Base-by-base conservation (phyloP, 2,888 invertebrate species). In the Zonitis immaculata region DNA sequence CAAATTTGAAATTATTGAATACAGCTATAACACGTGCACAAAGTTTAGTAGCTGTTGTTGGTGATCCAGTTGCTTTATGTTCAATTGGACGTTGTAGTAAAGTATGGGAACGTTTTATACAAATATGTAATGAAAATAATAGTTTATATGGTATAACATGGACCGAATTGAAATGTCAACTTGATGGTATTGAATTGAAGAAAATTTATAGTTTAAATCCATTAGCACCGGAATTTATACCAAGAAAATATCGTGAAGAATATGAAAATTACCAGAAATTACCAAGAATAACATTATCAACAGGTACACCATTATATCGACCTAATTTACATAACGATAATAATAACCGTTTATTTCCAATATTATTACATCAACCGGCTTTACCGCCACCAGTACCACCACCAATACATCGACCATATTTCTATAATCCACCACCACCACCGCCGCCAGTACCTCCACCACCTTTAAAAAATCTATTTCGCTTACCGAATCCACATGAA, bases 11-110 rank as follows among this genome's bases (percentile, higher is more conserved):
- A 66, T 79, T 92, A 4, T 73, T 92, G 22, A 91, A 91, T 69
- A 91, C 91, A 0, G 91, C 91, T 0, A 87, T 92, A 47, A 91
- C 82, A 0, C 79, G 91, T 53, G 91, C 91, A 0, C 89, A 89
- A 74, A 88, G 88, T 63, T 74, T 91, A 44, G 89, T 92, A 0
- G 89, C 88, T 3, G 89, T 91, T 11, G 87, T 92, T 1, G 91
- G 91, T 0, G 91, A 92, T 76, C 91, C 91, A 0, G 84, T 91
- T 1, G 89, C 89, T 0, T 76, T 92, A 8, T 88, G 90, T 65
- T 87, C 90, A 0, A 82, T 90, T 45, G 91, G 91, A 6, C 81
- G 87, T 55, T 91, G 91, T 73, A 82, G 88, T 59, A 86, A 87
- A 75, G 82, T 89, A 0, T 91, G 91, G 91, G 88, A 89, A 68